Conservation (phyloP, 2,797 vertebrate species). For the Aplochiton taeniatus region DNA sequence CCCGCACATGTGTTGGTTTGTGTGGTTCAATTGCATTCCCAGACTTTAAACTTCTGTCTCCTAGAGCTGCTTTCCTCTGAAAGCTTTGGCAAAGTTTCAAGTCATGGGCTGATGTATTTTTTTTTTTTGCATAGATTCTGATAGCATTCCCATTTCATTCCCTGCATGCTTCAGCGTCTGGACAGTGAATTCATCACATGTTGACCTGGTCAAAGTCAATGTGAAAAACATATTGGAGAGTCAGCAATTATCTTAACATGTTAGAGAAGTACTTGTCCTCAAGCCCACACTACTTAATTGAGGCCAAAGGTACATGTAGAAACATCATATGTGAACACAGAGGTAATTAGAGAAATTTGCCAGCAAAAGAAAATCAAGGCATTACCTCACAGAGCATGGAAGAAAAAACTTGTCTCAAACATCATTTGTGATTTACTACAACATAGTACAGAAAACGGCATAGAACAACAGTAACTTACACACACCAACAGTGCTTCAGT, state of each 20-base stretch:
- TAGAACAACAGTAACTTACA: slow-evolving; percentile 4
- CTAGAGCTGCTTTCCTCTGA: slow-evolving; percentile 37
- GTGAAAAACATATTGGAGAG: slow-evolving; percentile 69
- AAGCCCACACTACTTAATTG: slow-evolving; percentile 44
- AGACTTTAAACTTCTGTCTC: slow-evolving; percentile 55
- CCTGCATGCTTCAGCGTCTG: slow-evolving; percentile 72
- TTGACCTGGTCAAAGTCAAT: slow-evolving; percentile 68
- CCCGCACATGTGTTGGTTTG: slow-evolving; percentile 18
- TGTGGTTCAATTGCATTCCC: slow-evolving; percentile 42
- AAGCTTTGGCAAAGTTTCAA: slow-evolving; percentile 31
- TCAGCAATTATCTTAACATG: slow-evolving; percentile 64
- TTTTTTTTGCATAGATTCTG: slow-evolving; percentile 58
- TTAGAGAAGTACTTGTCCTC: slow-evolving; percentile 56
- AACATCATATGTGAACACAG: slow-evolving; percentile 55
- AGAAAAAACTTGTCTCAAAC: slow-evolving; percentile 31
- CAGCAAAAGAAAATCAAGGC: slow-evolving; percentile 61
- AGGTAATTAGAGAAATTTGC: slow-evolving; percentile 68
- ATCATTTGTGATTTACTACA: slow-evolving; percentile 61
- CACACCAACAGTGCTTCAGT: not conserved
- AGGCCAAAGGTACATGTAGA: slow-evolving; percentile 57
- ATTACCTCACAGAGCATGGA: slow-evolving; percentile 66
- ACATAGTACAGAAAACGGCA: slow-evolving; percentile 54
- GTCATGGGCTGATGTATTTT: slow-evolving; percentile 36
- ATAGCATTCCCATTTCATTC: slow-evolving; percentile 73
- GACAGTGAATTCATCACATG: slow-evolving; percentile 63